Percentiles rank a stretch among this genome's conserved stretches.
Evolutionary conservation across 1,140 invertebrate species (phyloP).

Genomic region (Bombus confusus): DNA sequence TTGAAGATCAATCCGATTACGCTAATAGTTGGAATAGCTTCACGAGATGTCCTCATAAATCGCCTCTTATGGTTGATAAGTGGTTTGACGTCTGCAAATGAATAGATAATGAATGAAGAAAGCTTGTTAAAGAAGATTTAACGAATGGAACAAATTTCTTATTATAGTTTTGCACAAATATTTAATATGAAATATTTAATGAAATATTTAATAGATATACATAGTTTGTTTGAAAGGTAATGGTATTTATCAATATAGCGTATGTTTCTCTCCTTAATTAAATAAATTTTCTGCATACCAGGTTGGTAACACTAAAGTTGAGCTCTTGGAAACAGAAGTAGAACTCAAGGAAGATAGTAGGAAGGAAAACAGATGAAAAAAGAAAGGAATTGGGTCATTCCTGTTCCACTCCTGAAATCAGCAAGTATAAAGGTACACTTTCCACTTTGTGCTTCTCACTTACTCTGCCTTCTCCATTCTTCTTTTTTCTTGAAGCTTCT

Average conservation of each 20-base stretch:
- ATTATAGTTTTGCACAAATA: not conserved
- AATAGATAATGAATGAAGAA: not conserved
- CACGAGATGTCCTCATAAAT: slow-evolving; percentile 1
- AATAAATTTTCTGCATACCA: too few relatives aligned
- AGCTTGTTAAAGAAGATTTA: not conserved
- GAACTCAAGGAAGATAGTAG: too few relatives aligned
- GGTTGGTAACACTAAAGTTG: too few relatives aligned
- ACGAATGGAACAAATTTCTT: not conserved
- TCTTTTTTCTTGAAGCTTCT: not conserved
- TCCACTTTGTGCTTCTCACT: not conserved
- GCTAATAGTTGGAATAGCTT: slow-evolving; percentile 1
- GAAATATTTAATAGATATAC: not conserved
- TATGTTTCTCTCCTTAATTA: too few relatives aligned
- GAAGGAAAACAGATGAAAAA: too few relatives aligned
- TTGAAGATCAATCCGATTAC: slow-evolving; percentile 18
- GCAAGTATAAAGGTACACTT: not conserved
- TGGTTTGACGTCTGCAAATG: not conserved
- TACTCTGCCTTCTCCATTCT: not conserved
- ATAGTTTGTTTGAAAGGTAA: too few relatives aligned
- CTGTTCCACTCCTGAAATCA: not conserved
- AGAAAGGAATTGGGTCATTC: not conserved
- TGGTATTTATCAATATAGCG: too few relatives aligned
- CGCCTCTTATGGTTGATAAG: not conserved
- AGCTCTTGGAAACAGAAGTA: too few relatives aligned
- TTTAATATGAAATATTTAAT: too few relatives aligned